Base-by-base conservation (phyloP, 2,113 vertebrate genomes). In the Pygoscelis adeliae region DNA sequence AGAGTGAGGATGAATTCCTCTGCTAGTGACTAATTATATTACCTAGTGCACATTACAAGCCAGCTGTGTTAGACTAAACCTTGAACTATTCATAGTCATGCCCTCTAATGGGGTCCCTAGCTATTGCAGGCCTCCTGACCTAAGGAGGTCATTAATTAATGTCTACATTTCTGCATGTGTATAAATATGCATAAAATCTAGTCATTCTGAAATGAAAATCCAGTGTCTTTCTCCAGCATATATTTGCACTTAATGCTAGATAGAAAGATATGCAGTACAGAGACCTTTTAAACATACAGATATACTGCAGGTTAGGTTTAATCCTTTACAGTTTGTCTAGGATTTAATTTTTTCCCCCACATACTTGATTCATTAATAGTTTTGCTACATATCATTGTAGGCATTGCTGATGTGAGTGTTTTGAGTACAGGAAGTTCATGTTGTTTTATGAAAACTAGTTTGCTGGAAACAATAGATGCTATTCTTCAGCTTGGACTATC, bases 391-490 rank as follows among this genome's bases (percentile, higher is more conserved):
- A 72, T 71, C n/a, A 66, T 82, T 76, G 49, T 76, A 83, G 59
- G 10, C 65, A 83, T 55, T 93, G 72, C 49, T 94, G 72, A 92
- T 84, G 58, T 72, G 30, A 89, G 13, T 69, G 49, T 71, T 94
- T 73, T 73, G 72, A 73, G 79, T 82, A 73, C 90, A 95, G 73
- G 70, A 96, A 97, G 89, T 87, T 67, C 77, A 59, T 62, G 49
- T 52, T 96, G 62, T 46, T 93, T 86, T 89, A 92, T 88, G 55
- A 77, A 95, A 93, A 92, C 56, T 82, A 71, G 49, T 83, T 95
- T 84, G 63, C 56, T 92, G 67, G 62, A 90, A 96, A 97, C 96
- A 97, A 94, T 94, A 71, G 83, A 55, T 83, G 27, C 76, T 90
- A 38, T 97, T 95, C 91, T 95, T 95, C 81, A 76, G 76, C 52